Conservation (phyloP, 2,113 vertebrate genomes). For the Ammospiza caudacuta region DNA sequence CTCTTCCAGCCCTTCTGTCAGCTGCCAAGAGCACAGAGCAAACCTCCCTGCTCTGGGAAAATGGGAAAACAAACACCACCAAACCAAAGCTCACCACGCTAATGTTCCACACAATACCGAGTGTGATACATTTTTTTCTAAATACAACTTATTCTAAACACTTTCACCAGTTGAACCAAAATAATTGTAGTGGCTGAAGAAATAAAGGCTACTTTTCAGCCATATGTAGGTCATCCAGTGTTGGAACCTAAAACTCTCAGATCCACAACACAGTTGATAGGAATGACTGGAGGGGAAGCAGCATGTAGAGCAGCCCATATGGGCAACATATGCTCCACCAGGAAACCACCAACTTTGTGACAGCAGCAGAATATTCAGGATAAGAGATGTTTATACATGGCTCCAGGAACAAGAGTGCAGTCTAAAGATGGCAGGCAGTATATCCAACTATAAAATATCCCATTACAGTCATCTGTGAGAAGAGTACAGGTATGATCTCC, state of each 20-base stretch:
- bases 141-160: not conserved
- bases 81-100: not conserved
- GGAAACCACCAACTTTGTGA: constrained; percentile 47
- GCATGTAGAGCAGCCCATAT: constrained; percentile 62
- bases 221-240: constrained; percentile 41
- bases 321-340: constrained; percentile 52
- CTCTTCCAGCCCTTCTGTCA: not conserved
- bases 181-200: not conserved
- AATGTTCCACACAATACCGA: not conserved
- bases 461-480: not conserved
- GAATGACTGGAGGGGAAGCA: constrained; percentile 54
- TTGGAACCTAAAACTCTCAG: constrained; percentile 21
- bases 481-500: not conserved
- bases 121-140: not conserved
- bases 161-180: not conserved
- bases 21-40: not conserved
- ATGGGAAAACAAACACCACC: not conserved
- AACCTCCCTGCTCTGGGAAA: not conserved
- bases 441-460: constrained; percentile 6
- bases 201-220: not conserved
- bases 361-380: constrained; percentile 35
- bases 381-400: not conserved
- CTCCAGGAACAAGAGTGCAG: constrained; percentile 7
- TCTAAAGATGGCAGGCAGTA: constrained; percentile 19
- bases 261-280: constrained; percentile 17